Conservation (phyloP, 2,797 vertebrate species). For the Tauraco hartlaubi region DNA sequence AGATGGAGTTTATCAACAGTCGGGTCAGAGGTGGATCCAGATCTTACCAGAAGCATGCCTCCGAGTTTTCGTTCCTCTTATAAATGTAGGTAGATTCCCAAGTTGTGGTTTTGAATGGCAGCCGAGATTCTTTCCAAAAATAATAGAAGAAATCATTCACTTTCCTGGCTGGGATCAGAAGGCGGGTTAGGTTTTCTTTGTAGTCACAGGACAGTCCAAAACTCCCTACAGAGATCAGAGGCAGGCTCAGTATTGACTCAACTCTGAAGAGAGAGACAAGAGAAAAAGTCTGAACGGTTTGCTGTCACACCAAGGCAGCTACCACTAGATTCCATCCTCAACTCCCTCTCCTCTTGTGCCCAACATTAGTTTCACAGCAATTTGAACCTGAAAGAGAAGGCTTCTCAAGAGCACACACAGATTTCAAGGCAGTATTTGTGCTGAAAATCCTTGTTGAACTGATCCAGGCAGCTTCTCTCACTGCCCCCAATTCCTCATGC, state of each 20-base stretch:
- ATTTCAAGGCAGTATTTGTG: not conserved
- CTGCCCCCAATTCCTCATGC: accelerated
- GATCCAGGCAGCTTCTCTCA: not conserved
- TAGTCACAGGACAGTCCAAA: constrained; percentile 95
- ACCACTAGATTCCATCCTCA: not conserved
- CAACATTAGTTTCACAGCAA: not conserved
- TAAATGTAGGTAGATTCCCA: constrained; percentile 90
- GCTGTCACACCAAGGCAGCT: not conserved
- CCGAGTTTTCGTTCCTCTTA: constrained; percentile 80
- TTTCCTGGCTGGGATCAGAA: constrained; percentile 93
- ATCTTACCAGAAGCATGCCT: constrained; percentile 93
- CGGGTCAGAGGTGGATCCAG: not conserved
- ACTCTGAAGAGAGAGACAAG: constrained; percentile 78
- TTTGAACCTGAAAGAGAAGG: not conserved
- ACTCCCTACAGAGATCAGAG: constrained; percentile 95
- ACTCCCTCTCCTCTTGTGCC: not conserved
- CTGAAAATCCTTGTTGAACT: not conserved
- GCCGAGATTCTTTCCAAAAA: constrained; percentile 75
- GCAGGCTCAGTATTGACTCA: constrained; percentile 84
- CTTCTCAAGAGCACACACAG: not conserved
- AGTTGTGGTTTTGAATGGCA: constrained; percentile 34
- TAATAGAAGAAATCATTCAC: constrained; percentile 83
- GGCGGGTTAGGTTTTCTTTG: constrained; percentile 88
- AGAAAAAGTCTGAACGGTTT: constrained; percentile 20
- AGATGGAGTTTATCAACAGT: not conserved